These are phyloP conservation scores for Hirundichthys speculiger DNA, from an alignment of 2,113 vertebrate species.

Conservation along the genomic window DNA sequence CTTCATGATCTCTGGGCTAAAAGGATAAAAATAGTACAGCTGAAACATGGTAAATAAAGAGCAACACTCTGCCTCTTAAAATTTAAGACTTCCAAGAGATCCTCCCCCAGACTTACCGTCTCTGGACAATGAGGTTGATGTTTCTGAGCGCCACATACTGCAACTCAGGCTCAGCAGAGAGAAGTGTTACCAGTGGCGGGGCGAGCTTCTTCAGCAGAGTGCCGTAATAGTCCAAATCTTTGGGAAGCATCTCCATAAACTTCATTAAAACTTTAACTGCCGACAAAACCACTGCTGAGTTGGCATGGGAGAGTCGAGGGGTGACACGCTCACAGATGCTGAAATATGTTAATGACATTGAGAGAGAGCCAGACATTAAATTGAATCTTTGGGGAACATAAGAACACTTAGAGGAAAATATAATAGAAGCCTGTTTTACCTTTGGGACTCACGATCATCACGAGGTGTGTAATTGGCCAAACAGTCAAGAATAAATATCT, in stretches of 20 bases:
- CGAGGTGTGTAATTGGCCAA: constrained; percentile 97
- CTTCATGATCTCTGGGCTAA: constrained; percentile 95
- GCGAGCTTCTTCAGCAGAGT: constrained; percentile 97
- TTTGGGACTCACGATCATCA: constrained; percentile 97
- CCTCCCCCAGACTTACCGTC: constrained; percentile 83
- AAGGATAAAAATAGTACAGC: neutral
- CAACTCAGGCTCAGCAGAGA: constrained; percentile 95
- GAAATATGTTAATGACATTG: constrained; percentile 4
- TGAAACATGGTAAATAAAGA: neutral
- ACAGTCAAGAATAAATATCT: constrained; percentile 99
- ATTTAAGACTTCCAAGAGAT: neutral
- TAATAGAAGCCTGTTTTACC: constrained; percentile 75
- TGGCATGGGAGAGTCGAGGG: constrained; percentile 94
- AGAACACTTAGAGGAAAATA: neutral
- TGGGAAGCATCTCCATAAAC: constrained; percentile 98
- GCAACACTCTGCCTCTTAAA: neutral
- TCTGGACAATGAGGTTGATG: constrained; percentile 99
- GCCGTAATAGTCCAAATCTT: constrained; percentile 97
- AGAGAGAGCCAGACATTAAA: constrained; percentile 7
- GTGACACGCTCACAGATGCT: constrained; percentile 98
- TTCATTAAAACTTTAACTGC: constrained; percentile 99
- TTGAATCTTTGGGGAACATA: neutral
- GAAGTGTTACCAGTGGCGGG: constrained; percentile 94
- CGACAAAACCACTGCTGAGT: constrained; percentile 96
- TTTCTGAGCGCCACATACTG: constrained; percentile 98